Evolutionary conservation across 2,113 vertebrate species (phyloP).

Genomic region (Mastomys natalensis): DNA sequence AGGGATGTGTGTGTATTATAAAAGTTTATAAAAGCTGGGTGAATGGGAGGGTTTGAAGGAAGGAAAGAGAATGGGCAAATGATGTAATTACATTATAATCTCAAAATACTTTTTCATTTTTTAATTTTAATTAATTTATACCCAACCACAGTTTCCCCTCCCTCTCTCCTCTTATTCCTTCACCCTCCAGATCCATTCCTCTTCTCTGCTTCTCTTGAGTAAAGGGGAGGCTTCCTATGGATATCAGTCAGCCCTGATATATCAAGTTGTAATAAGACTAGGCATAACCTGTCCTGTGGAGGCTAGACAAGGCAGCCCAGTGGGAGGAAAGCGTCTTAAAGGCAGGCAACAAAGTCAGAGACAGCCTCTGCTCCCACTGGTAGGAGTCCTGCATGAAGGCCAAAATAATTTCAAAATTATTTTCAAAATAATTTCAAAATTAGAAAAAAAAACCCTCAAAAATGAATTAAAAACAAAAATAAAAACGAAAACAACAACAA

Average conservation of each 20-base stretch:
- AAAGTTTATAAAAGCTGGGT: not conserved
- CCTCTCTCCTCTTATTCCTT: not conserved
- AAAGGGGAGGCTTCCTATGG: not conserved
- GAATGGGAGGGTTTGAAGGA: not conserved
- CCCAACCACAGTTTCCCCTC: not conserved
- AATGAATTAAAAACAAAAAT: not conserved
- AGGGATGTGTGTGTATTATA: not conserved
- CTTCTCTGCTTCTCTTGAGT: not conserved
- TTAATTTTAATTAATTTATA: not conserved
- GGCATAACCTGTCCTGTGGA: not conserved
- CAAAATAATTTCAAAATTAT: no score
- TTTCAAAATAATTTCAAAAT: not conserved
- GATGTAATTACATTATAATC: not conserved
- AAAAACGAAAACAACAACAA: not conserved
- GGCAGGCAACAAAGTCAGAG: not conserved
- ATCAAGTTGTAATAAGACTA: not conserved
- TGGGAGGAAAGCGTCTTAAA: not conserved
- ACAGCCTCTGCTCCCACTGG: not conserved
- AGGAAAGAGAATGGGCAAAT: not conserved
- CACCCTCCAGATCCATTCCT: not conserved
- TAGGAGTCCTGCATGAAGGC: not conserved
- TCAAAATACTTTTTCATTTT: not conserved
- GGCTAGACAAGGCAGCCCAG: not conserved
- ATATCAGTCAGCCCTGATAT: not conserved
- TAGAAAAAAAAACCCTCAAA: not conserved